Percentiles rank a stretch among this genome's conserved stretches.
Conservation (phyloP, 2,113 vertebrate species). For the Gorilla gorilla region DNA sequence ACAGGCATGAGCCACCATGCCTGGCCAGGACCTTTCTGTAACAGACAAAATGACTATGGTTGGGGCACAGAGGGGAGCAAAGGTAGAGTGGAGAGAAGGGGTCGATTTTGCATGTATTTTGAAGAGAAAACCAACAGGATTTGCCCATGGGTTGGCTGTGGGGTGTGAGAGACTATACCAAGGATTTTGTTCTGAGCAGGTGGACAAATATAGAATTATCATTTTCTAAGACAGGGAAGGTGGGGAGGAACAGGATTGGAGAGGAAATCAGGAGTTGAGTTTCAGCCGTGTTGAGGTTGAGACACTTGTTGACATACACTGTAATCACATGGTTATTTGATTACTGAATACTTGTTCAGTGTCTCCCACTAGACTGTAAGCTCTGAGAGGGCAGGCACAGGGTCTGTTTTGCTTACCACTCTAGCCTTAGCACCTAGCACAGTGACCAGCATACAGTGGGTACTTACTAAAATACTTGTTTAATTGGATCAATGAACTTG, state of each 20-base stretch:
- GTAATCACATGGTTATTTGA: rapidly evolving
- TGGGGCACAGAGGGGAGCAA: rapidly evolving
- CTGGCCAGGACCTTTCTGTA: not conserved
- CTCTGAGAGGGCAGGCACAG: not conserved
- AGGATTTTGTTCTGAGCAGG: not conserved
- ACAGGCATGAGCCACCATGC: no score
- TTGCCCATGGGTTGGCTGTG: not conserved
- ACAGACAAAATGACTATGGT: no score
- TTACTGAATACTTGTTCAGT: not conserved
- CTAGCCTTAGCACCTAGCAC: not conserved
- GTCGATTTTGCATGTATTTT: not conserved
- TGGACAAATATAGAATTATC: not conserved
- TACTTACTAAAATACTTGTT: rapidly evolving
- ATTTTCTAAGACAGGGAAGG: not conserved
- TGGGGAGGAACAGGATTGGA: not conserved
- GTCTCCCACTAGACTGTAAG: not conserved
- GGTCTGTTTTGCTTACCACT: not conserved
- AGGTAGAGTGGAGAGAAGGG: not conserved
- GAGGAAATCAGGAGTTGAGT: not conserved
- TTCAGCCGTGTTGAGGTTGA: rapidly evolving
- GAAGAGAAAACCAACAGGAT: not conserved
- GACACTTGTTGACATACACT: rapidly evolving
- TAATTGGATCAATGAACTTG: not conserved
- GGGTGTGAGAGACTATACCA: no score
- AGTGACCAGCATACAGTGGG: not conserved